Conservation (phyloP, 2,888 invertebrate species). For the Junonia oenone region DNA sequence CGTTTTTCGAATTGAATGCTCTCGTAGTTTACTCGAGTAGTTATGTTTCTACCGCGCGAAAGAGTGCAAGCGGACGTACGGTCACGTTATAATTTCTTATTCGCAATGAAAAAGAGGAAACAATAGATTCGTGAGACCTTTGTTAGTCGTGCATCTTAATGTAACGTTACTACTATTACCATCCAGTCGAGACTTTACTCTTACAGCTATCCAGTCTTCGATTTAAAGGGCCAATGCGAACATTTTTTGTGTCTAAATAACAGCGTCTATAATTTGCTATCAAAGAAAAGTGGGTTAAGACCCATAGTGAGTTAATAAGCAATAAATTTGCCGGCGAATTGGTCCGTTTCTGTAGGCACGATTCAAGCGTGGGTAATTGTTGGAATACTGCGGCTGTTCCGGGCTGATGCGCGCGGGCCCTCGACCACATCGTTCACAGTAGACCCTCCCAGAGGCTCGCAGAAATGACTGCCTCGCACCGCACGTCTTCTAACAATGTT, state of each 20-base stretch:
- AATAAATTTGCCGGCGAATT: slow-evolving; percentile 51
- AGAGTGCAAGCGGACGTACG: slow-evolving; percentile 60
- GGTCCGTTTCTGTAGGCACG: slow-evolving; percentile 58
- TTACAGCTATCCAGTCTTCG: slow-evolving; percentile 7
- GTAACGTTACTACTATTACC: not conserved
- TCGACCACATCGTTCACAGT: slow-evolving; percentile 59
- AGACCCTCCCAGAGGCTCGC: slow-evolving; percentile 63
- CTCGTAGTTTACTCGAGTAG: slow-evolving; percentile 40
- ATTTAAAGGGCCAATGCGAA: slow-evolving; percentile 1
- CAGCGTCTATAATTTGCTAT: not conserved
- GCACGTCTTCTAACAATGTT: slow-evolving; percentile 57
- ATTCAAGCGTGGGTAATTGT: slow-evolving; percentile 70
- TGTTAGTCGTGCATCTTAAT: slow-evolving; percentile 7
- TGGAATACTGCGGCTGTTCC: slow-evolving; percentile 70
- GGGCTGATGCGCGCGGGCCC: slow-evolving; percentile 72
- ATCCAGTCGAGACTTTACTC: slow-evolving; percentile 3
- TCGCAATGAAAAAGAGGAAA: slow-evolving; percentile 56
- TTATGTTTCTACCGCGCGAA: slow-evolving; percentile 46
- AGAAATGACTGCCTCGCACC: slow-evolving; percentile 62
- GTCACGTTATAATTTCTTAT: slow-evolving; percentile 59
- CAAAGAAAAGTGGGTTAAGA: slow-evolving; percentile 30
- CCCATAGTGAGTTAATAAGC: slow-evolving; percentile 43
- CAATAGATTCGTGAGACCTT: slow-evolving; percentile 71
- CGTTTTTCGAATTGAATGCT: slow-evolving; percentile 51
- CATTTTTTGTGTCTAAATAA: slow-evolving; percentile 2